phyloP scores from a whole-genome alignment of 2,888 invertebrate species.

The Cataglyphis cursor region DNA sequence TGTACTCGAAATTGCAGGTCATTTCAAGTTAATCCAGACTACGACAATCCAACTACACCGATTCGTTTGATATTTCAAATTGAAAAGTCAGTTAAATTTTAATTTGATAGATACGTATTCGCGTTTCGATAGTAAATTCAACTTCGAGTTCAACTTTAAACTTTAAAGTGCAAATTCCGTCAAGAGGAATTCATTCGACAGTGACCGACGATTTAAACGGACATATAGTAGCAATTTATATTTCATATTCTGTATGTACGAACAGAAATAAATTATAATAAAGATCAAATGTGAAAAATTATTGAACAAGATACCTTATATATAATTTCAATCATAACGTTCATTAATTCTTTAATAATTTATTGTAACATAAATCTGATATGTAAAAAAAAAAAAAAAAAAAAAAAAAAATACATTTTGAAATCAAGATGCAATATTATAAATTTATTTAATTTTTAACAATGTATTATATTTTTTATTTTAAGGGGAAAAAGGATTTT shows the following conservation, averaged over 20 bases:
- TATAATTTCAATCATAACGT: not conserved
- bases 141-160: conserved; percentile 49
- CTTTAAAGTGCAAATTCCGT: conserved; percentile 48
- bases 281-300: not conserved
- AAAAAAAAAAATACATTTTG: not conserved
- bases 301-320: conserved; percentile 1
- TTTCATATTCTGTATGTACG: conserved; percentile 3
- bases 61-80: conserved; percentile 33
- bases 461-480: not conserved
- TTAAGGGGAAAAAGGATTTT: not conserved
- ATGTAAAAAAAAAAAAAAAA: too few relatives aligned
- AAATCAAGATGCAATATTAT: not conserved
- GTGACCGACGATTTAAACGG: not conserved
- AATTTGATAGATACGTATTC: conserved; percentile 49
- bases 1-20: not conserved
- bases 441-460: not conserved
- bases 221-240: conserved; percentile 13
- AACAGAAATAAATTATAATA: conserved; percentile 10
- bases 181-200: conserved; percentile 28
- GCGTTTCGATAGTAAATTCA: conserved; percentile 28
- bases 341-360: conserved; percentile 6
- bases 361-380: not conserved
- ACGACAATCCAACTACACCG: conserved; percentile 21
- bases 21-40: conserved; percentile 19
- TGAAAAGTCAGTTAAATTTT: conserved; percentile 45